phyloP scores from a whole-genome alignment of 2,888 invertebrate genomes.

The Acrobasis repandana region DNA sequence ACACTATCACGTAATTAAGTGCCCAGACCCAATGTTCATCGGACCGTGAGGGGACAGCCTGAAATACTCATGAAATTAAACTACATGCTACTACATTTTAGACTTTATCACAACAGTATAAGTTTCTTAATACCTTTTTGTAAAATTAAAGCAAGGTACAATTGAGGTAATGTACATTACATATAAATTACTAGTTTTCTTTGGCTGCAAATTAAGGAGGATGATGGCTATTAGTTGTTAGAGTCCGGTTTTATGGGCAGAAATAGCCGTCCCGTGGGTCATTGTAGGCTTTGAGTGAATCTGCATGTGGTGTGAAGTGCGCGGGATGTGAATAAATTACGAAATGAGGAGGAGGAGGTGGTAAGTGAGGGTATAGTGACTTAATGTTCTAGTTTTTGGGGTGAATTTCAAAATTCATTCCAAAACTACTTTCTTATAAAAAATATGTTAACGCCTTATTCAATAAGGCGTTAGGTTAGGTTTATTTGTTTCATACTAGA shows the following conservation, averaged over 20 bases:
- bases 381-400: neutral
- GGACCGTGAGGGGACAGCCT: slow-evolving; percentile 69
- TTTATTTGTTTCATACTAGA: no score
- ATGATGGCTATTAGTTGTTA: slow-evolving; percentile 67
- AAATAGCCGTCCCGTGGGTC: slow-evolving; percentile 34
- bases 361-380: slow-evolving; percentile 17
- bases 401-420: no score
- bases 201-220: slow-evolving; percentile 65
- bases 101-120: slow-evolving; percentile 35
- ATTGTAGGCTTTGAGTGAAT: slow-evolving; percentile 32
- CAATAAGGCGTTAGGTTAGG: no score
- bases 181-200: slow-evolving; percentile 77
- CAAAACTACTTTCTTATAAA: no score
- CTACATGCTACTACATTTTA: slow-evolving; percentile 40
- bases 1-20: slow-evolving; percentile 79
- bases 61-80: slow-evolving; percentile 62
- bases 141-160: slow-evolving; percentile 48
- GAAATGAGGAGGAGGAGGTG: slow-evolving; percentile 22
- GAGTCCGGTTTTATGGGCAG: slow-evolving; percentile 54
- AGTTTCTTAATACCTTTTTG: slow-evolving; percentile 31
- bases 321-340: slow-evolving; percentile 23
- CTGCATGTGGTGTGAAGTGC: slow-evolving; percentile 22
- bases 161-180: slow-evolving; percentile 70
- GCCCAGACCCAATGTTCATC: slow-evolving; percentile 66
- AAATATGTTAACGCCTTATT: no score